Percentiles rank a stretch among this genome's conserved stretches.
Evolutionary conservation across 2,888 invertebrate species (phyloP).

Genomic region (Hydrotaea diabolus): DNA sequence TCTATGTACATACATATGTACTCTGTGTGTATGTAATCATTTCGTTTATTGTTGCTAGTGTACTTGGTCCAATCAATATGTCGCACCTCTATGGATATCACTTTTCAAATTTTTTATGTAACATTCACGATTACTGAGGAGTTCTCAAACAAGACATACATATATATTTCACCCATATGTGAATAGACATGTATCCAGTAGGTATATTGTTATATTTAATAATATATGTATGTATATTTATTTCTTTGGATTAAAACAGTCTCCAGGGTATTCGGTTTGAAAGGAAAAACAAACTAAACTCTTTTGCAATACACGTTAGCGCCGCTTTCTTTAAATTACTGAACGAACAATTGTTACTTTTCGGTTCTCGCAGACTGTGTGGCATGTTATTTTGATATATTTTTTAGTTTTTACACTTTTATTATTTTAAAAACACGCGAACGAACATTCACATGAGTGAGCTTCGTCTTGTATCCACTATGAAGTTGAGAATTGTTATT

Average conservation of each 20-base stretch:
- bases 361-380: not conserved
- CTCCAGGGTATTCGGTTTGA: not conserved
- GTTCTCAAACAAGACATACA: not conserved
- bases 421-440: constrained; percentile 14
- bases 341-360: not conserved
- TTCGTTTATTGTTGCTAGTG: not conserved
- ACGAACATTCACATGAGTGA: not conserved
- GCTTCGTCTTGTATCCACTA: not conserved
- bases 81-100: not conserved
- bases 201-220: not conserved
- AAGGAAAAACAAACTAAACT: not conserved
- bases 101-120: not conserved
- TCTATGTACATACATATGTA: not conserved
- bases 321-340: not conserved
- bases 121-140: not conserved
- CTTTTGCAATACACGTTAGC: not conserved
- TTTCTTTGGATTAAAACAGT: not conserved
- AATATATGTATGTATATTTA: not conserved
- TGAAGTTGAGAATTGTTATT: not conserved
- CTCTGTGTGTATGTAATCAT: not conserved
- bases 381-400: not conserved
- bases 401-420: not conserved
- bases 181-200: too few relatives aligned
- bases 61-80: not conserved
- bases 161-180: not conserved